These are phyloP conservation scores for Amiota communis DNA, from an alignment of 2,888 invertebrate genomes.

Conservation along the genomic window DNA sequence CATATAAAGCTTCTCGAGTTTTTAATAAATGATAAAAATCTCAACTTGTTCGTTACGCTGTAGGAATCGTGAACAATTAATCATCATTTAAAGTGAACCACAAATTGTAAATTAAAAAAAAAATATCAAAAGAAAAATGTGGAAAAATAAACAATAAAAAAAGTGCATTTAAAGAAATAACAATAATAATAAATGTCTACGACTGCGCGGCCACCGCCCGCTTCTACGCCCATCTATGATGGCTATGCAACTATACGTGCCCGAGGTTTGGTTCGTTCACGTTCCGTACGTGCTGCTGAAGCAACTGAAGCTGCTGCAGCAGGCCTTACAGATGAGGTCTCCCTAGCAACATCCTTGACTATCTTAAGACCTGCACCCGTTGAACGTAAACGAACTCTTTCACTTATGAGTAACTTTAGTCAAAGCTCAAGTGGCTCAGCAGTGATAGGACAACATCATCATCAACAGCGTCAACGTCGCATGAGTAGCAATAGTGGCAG, in stretches of 20 bases:
- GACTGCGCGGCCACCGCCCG: constrained; percentile 49
- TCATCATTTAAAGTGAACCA: constrained; percentile 57
- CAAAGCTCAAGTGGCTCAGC: constrained; percentile 51
- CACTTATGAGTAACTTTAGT: constrained; percentile 64
- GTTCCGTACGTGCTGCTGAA: constrained; percentile 71
- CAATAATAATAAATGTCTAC: constrained; percentile 40
- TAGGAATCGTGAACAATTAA: constrained; percentile 59
- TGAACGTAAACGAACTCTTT: constrained; percentile 67
- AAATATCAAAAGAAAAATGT: constrained; percentile 46
- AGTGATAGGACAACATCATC: background rate
- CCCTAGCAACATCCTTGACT: background rate
- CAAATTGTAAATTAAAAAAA: constrained; percentile 35
- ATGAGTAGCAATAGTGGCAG: constrained; percentile 39
- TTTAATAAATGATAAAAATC: constrained; percentile 49
- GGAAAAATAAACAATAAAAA: constrained; percentile 24
- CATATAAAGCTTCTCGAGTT: constrained; percentile 31
- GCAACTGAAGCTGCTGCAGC: constrained; percentile 61
- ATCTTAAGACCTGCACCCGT: constrained; percentile 17
- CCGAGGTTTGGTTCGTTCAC: constrained; percentile 73
- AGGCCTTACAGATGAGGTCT: constrained; percentile 39
- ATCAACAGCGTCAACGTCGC: constrained; percentile 29
- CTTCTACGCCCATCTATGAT: constrained; percentile 80
- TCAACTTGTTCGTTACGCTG: constrained; percentile 38
- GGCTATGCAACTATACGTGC: constrained; percentile 90
- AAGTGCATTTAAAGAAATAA: constrained; percentile 24